Evolutionary conservation across 2,113 vertebrate genomes (phyloP).

Genomic region (Saccopteryx bilineata): DNA sequence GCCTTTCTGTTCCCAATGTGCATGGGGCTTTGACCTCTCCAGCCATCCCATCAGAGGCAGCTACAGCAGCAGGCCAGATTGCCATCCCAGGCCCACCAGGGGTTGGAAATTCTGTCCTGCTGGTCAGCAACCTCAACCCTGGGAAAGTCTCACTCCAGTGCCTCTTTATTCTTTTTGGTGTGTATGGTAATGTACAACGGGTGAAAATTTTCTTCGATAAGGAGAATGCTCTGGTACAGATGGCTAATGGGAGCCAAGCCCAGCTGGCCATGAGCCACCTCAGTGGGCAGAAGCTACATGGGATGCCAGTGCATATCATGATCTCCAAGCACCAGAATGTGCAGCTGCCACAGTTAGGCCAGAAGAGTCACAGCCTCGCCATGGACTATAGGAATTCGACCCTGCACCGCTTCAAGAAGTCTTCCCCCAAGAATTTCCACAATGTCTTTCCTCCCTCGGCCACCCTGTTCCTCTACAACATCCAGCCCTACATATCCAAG

Average conservation of each 20-base stretch:
- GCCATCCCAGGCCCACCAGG: conserved; percentile 90
- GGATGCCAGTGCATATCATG: conserved; percentile 93
- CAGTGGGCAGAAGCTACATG: conserved; percentile 94
- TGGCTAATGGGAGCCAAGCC: conserved; percentile 95
- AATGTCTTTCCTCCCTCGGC: conserved; percentile 97
- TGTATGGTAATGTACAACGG: conserved; percentile 91
- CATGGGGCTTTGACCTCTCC: conserved; percentile 93
- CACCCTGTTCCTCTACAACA: conserved; percentile 96
- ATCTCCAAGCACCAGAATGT: conserved; percentile 95
- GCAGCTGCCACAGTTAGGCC: conserved; percentile 94
- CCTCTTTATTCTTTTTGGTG: conserved; percentile 99
- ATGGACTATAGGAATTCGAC: conserved; percentile 95
- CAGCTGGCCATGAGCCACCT: conserved; percentile 98
- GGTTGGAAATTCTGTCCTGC: conserved; percentile 93
- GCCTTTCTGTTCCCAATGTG: conserved; percentile 91
- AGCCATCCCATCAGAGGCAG: conserved; percentile 91
- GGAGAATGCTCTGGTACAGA: conserved; percentile 96
- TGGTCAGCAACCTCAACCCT: conserved; percentile 96
- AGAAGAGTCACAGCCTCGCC: conserved; percentile 95
- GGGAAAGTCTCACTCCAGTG: conserved; percentile 99
- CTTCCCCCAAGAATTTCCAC: conserved; percentile 97
- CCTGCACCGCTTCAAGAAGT: conserved; percentile 97
- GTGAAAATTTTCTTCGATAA: conserved; percentile 98
- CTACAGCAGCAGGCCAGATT: conserved; percentile 93
- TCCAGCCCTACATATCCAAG: conserved; percentile 94